Percentiles rank a stretch among this genome's conserved stretches.
Evolutionary conservation across 2,113 vertebrate species (phyloP).

Genomic region (Toxotes chatareus): DNA sequence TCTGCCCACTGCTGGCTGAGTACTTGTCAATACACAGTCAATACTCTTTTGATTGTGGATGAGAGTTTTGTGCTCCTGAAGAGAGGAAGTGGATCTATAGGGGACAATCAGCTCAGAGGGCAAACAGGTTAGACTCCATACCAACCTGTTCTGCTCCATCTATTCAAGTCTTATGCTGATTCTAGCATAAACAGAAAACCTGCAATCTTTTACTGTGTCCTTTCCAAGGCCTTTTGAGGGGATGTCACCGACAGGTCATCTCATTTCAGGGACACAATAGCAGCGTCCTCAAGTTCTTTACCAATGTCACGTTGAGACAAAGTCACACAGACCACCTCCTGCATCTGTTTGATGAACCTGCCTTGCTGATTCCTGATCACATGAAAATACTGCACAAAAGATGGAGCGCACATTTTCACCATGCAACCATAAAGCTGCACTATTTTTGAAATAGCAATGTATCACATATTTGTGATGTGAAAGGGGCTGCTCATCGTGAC

Average conservation of each 20-base stretch:
- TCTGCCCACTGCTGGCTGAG: slow-evolving; percentile 72
- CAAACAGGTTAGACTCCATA: slow-evolving; percentile 58
- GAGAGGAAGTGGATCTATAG: slow-evolving; percentile 78
- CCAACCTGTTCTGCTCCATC: slow-evolving; percentile 45
- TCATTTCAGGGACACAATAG: slow-evolving; percentile 66
- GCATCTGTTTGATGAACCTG: neutral
- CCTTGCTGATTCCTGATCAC: neutral
- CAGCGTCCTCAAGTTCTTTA: slow-evolving; percentile 21
- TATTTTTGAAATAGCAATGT: neutral
- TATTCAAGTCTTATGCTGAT: slow-evolving; percentile 73
- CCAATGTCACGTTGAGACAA: slow-evolving; percentile 54
- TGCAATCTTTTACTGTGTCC: slow-evolving; percentile 56
- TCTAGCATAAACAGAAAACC: slow-evolving; percentile 61
- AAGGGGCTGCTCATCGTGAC: neutral
- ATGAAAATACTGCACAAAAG: neutral
- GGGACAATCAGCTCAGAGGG: slow-evolving; percentile 81
- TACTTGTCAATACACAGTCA: slow-evolving; percentile 81
- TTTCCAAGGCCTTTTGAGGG: slow-evolving; percentile 50
- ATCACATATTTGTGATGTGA: neutral
- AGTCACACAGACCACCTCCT: slow-evolving; percentile 21
- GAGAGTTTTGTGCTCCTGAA: slow-evolving; percentile 79
- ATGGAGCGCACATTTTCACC: neutral
- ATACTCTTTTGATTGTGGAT: slow-evolving; percentile 82
- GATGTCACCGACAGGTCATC: slow-evolving; percentile 63
- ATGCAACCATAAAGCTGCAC: neutral